These are phyloP conservation scores for Arizona elegans DNA, from an alignment of 2,113 vertebrate species.

Conservation along the genomic window DNA sequence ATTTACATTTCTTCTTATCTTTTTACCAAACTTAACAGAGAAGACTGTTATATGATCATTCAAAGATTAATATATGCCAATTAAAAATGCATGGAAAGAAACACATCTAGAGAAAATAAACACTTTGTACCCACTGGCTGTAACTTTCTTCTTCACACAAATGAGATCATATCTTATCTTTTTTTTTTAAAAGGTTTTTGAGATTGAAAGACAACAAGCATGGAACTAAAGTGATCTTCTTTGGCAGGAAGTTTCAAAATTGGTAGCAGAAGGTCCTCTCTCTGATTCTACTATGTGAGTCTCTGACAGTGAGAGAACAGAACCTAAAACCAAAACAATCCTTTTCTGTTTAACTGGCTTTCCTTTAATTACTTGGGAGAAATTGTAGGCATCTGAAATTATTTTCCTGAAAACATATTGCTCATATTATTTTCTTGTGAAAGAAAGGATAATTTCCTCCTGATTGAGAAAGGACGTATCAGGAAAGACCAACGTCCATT, in stretches of 20 bases:
- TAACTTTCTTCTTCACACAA: neutral
- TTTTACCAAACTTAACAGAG: neutral
- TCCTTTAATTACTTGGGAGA: neutral
- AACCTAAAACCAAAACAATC: neutral
- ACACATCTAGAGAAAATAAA: neutral
- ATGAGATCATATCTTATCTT: neutral
- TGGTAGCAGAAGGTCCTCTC: neutral
- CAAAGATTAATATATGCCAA: neutral
- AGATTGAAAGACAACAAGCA: neutral
- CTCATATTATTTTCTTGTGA: neutral
- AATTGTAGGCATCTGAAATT: neutral
- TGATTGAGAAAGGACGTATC: too few species aligned
- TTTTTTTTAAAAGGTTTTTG: neutral
- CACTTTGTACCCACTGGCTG: neutral
- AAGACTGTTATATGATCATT: neutral
- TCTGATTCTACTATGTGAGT: neutral
- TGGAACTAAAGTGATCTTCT: neutral
- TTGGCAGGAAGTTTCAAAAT: neutral
- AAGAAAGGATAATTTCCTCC: neutral
- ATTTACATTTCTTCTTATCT: neutral
- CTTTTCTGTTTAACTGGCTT: neutral
- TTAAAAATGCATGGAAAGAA: neutral
- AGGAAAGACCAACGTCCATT: neutral
- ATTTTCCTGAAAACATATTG: neutral
- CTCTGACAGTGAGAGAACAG: neutral